These are phyloP conservation scores for Orthonyx spaldingii DNA, from an alignment of 2,113 vertebrate genomes.

Conservation along the genomic window DNA sequence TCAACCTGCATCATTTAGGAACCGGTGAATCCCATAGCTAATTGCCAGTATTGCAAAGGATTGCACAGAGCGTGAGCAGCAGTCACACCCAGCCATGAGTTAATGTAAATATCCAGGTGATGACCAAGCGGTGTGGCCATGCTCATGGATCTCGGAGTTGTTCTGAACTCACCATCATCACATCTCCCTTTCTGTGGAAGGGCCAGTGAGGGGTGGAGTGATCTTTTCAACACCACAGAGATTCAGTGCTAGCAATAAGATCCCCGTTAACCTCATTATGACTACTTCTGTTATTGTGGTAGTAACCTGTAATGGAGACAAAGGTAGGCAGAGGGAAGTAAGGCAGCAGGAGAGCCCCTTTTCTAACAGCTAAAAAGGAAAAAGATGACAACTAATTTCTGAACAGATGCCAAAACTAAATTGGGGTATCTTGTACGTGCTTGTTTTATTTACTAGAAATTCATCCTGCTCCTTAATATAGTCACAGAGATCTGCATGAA, in stretches of 20 bases:
- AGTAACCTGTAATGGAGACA: not conserved
- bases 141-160: not conserved
- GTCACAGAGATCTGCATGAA: not conserved
- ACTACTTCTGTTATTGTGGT: not conserved
- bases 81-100: not conserved
- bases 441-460: not conserved
- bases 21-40: not conserved
- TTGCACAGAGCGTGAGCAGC: not conserved
- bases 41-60: slow-evolving; percentile 19
- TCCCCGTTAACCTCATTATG: not conserved
- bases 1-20: slow-evolving; percentile 25
- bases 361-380: not conserved
- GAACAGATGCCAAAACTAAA: not conserved
- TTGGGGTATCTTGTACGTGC: not conserved
- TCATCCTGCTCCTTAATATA: not conserved
- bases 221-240: not conserved
- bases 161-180: not conserved
- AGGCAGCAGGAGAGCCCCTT: not conserved
- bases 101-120: not conserved
- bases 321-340: not conserved
- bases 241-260: not conserved
- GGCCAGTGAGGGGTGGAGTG: no score
- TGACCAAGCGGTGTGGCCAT: not conserved
- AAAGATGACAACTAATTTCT: not conserved
- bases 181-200: not conserved